Evolutionary conservation across 2,888 invertebrate genomes (phyloP).

Genomic region (Mesochorus sp.): DNA sequence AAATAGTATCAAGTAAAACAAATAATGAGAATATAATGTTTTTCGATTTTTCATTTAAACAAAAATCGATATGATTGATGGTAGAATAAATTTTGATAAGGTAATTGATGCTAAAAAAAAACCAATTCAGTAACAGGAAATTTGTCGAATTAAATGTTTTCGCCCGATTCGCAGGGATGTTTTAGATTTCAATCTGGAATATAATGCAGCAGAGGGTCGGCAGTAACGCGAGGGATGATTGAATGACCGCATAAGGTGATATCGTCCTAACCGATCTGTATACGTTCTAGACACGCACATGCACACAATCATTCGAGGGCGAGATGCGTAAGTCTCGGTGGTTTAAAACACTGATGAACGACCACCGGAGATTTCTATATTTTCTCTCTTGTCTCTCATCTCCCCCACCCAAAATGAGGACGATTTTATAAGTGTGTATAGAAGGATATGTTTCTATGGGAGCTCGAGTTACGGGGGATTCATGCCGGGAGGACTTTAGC

Average conservation of each 20-base stretch:
- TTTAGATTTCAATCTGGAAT: slow-evolving; percentile 37
- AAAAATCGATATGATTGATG: background rate
- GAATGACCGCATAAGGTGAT: slow-evolving; percentile 59
- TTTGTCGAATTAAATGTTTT: slow-evolving; percentile 53
- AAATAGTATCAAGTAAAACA: too few species aligned
- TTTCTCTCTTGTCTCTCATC: slow-evolving; percentile 40
- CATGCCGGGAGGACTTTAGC: slow-evolving; percentile 48
- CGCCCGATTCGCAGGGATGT: slow-evolving; percentile 27
- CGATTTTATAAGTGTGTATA: slow-evolving; percentile 64
- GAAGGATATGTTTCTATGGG: slow-evolving; percentile 51
- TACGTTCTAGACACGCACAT: slow-evolving; percentile 32
- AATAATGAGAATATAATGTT: too few species aligned
- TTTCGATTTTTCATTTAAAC: background rate
- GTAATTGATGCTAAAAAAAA: background rate
- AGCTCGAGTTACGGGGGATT: slow-evolving; percentile 31
- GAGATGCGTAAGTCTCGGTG: slow-evolving; percentile 66
- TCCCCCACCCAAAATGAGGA: slow-evolving; percentile 52
- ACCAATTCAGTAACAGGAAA: slow-evolving; percentile 20
- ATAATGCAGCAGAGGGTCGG: slow-evolving; percentile 23
- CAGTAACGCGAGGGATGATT: slow-evolving; percentile 41
- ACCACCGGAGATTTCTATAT: slow-evolving; percentile 54
- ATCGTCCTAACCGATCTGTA: slow-evolving; percentile 51
- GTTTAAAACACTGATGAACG: slow-evolving; percentile 71
- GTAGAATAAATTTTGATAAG: background rate
- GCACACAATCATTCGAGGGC: slow-evolving; percentile 52